Percentiles rank a stretch among this genome's conserved stretches.
Conservation (phyloP, 2,797 vertebrate genomes). For the Enteromius argenteus region DNA sequence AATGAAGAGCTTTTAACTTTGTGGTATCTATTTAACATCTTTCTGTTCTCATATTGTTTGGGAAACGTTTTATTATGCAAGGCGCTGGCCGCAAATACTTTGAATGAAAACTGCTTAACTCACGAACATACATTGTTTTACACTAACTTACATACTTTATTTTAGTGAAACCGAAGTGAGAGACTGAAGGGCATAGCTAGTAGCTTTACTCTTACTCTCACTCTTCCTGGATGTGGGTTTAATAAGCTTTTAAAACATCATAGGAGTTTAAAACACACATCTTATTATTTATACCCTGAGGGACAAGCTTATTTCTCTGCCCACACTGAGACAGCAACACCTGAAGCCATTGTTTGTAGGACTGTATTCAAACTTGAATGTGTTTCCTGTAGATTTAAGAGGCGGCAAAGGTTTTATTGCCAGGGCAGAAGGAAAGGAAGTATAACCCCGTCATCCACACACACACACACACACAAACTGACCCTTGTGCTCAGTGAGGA, state of each 20-base stretch:
- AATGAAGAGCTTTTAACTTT: not conserved
- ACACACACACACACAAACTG: not conserved
- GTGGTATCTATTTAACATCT: not conserved
- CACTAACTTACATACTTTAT: not conserved
- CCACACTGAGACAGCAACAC: not conserved
- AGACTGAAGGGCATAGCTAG: not conserved
- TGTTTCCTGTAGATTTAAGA: constrained; percentile 59
- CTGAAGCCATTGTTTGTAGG: constrained; percentile 31
- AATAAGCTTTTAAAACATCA: not conserved
- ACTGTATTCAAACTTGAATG: constrained; percentile 51
- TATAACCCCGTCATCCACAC: not conserved
- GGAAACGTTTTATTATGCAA: not conserved
- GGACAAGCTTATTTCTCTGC: not conserved
- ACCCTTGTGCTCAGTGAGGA: not conserved
- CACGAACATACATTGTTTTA: not conserved
- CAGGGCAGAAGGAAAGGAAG: constrained; percentile 39
- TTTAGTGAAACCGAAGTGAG: constrained; percentile 36
- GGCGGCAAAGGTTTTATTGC: constrained; percentile 37
- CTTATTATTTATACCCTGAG: not conserved
- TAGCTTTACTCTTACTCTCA: not conserved
- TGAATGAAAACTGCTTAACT: not conserved
- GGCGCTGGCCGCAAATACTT: not conserved
- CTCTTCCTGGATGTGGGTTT: not conserved
- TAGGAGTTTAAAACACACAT: not conserved
- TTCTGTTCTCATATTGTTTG: not conserved